These are phyloP conservation scores for Catocala sponsa DNA, from an alignment of 2,888 invertebrate species.

Conservation along the genomic window DNA sequence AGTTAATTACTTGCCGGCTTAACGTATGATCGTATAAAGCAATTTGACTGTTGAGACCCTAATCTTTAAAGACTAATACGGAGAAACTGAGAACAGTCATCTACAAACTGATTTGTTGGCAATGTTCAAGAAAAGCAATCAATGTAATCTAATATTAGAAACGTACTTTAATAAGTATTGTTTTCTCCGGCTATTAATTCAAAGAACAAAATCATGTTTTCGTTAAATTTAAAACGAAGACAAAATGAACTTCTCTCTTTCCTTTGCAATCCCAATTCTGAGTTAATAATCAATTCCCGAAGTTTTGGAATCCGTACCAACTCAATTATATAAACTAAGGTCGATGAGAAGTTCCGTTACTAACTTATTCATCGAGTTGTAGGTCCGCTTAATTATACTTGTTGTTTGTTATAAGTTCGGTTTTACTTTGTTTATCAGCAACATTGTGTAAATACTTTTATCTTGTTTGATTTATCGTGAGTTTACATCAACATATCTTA, in stretches of 20 bases:
- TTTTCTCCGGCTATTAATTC: constrained; percentile 13
- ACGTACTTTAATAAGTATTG: constrained; percentile 23
- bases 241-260: constrained; percentile 37
- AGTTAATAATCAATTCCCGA: constrained; percentile 63
- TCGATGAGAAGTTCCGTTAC: constrained; percentile 58
- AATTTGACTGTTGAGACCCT: constrained; percentile 23
- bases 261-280: constrained; percentile 45
- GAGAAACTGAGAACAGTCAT: constrained; percentile 32
- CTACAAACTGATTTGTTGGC: constrained; percentile 14
- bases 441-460: constrained; percentile 30
- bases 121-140: constrained; percentile 15
- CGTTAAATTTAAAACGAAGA: constrained; percentile 25
- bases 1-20: constrained; percentile 37
- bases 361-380: constrained; percentile 64
- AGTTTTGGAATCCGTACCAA: constrained; percentile 61
- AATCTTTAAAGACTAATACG: constrained; percentile 24
- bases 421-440: constrained; percentile 49
- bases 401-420: constrained; percentile 54
- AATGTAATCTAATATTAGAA: constrained; percentile 10
- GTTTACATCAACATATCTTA: constrained; percentile 10
- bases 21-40: constrained; percentile 33
- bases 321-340: constrained; percentile 64
- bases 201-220: constrained; percentile 31
- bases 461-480: constrained; percentile 24
- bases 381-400: constrained; percentile 57